Conservation (phyloP, 2,888 invertebrate genomes). For the Trichacis sp. region DNA sequence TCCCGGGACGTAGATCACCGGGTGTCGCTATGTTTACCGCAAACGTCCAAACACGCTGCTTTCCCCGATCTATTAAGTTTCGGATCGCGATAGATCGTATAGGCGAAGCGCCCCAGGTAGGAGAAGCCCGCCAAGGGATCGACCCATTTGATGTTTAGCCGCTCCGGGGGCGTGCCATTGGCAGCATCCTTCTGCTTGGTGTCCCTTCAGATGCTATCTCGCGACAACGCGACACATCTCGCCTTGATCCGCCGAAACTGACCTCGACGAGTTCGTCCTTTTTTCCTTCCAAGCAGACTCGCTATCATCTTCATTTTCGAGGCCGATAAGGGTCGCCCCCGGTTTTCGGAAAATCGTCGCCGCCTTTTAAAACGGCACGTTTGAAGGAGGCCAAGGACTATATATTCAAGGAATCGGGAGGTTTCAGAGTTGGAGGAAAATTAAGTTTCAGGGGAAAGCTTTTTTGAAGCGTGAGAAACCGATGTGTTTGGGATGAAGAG, state of each 20-base stretch:
- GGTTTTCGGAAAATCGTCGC: too few relatives aligned
- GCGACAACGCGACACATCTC: constrained; percentile 62
- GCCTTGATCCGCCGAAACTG: constrained; percentile 62
- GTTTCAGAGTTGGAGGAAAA: too few relatives aligned
- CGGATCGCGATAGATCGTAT: constrained; percentile 42
- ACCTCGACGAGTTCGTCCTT: constrained; percentile 29
- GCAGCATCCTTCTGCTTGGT: constrained; percentile 22
- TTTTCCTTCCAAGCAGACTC: background rate
- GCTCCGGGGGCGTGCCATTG: constrained; percentile 49
- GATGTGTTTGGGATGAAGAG: too few relatives aligned
- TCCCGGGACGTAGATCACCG: constrained; percentile 64
- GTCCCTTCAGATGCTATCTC: constrained; percentile 58
- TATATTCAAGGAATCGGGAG: too few relatives aligned
- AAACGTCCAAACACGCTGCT: constrained; percentile 66
- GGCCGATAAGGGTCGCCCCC: too few relatives aligned
- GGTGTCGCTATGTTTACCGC: constrained; percentile 68
- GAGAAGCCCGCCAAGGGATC: constrained; percentile 45
- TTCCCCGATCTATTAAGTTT: constrained; percentile 64
- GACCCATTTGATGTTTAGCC: constrained; percentile 56
- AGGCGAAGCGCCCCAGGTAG: constrained; percentile 49
- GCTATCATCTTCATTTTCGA: too few relatives aligned
- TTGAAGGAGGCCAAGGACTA: too few relatives aligned
- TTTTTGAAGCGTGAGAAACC: too few relatives aligned
- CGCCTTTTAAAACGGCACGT: too few relatives aligned
- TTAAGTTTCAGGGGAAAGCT: too few relatives aligned